Evolutionary conservation across 2,888 invertebrate genomes (phyloP), one percentile per base, ranked within the genome.

Genomic region (Apoda limacodes): DNA sequence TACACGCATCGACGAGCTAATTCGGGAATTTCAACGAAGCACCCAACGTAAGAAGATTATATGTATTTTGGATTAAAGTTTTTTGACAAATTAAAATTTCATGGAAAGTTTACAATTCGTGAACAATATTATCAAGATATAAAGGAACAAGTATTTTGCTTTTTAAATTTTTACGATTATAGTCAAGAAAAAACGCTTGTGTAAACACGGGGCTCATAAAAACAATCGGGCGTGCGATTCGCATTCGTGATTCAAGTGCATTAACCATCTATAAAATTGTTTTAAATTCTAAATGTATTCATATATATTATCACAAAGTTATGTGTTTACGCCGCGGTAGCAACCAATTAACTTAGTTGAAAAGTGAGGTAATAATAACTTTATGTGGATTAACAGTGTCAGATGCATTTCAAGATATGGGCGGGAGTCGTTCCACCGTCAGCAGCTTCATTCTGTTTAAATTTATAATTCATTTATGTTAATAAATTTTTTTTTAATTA

Each of bases 331-430:
- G 63, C 66, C 55, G 52, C 60, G 55, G 68, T 69, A 63, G 68
- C 65, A 47, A 58, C 60, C 65, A 71, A 71, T 74, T 70, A 71
- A 69, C 59, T 60, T 53, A 48, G 60, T 64, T 63, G 61, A 65
- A 66, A 67, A 61, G 60, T 62, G 60, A 61, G 51, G 61, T 55
- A 60, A 61, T 68, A 72, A 69, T 72, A 68, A 67, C 67, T 72
- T 66, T 68, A 71, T 70, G 69, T 63, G 65, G 69, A 69, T 67
- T 65, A 69, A 66, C 58, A 61, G 57, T 66, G 68, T 69, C 70
- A 68, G 69, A 69, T 67, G 60, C 65, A 61, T 63, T 67, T 58
- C 60, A 45, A 64, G 68, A 72, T 70, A 69, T 49, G 49, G 49
- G 10, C 10, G 7, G 9, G 19, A 14, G 15, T n/a, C n/a, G n/a